Base-by-base conservation (phyloP, 2,113 vertebrate species). In the Otus sunia region DNA sequence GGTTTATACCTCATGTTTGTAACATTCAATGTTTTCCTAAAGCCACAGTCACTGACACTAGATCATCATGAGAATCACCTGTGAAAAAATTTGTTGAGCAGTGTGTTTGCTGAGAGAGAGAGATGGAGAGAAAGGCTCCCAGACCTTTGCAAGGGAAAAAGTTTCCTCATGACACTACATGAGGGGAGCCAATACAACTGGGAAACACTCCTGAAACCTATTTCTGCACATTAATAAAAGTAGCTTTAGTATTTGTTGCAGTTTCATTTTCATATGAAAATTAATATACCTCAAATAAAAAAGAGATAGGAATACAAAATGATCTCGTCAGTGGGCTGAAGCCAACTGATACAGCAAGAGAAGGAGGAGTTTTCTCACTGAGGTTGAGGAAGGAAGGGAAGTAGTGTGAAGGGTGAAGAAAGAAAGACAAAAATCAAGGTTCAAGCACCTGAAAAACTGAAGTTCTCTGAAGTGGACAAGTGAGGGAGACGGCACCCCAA, bases 101-200 rank as follows among this genome's bases (percentile, higher is more conserved):
- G 1, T 52, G 6, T 10, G 14, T 55, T 89, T 90, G 3, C 6
- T 66, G 27, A 59, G 60, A 59, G 34, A 52, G 4, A 67, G 19
- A 83, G 5, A 62, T 10, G 4, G 25, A 76, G 26, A 60, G 4
- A 89, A 77, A 85, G 45, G 7, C 2, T 77, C 20, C 14, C 34
- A 87, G 15, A 43, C 1, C 7, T 85, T 66, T 60, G n/a, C 5
- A 26, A 11, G 15, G 56, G 19, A 85, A 56, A 22, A 30, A 6
- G 43, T 74, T 77, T 58, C 26, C 4, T 49, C 19, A 7, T 20
- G 43, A 15, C 3, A 41, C 11, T 11, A 23, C 2, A 10, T 4
- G 2, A 77, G 6, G 8, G 34, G 12, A 95, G 4, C 2, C 1
- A 69, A 58, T n/a, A 50, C 1, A 32, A 6, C 9, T 15, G 3